Evolutionary conservation across 2,888 invertebrate genomes (phyloP).

Genomic region (Synergus japonicus): DNA sequence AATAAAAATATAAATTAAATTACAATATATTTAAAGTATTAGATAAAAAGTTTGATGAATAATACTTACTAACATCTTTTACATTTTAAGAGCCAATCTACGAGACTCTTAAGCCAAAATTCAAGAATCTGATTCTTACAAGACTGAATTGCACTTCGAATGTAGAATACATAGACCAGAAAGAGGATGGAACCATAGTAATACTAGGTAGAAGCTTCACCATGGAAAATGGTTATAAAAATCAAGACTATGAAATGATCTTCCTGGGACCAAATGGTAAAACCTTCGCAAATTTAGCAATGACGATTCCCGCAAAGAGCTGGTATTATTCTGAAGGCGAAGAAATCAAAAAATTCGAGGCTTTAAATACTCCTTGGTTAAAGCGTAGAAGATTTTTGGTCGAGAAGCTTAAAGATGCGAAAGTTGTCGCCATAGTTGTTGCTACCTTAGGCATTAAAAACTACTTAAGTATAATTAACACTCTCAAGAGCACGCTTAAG

Average conservation of each 20-base stretch:
- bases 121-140: constrained; percentile 50
- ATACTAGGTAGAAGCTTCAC: constrained; percentile 68
- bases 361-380: constrained; percentile 81
- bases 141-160: constrained; percentile 55
- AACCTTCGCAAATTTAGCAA: constrained; percentile 82
- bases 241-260: constrained; percentile 81
- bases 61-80: not conserved
- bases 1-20: constrained; percentile 38
- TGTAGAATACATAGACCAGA: constrained; percentile 51
- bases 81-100: constrained; percentile 48
- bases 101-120: constrained; percentile 43
- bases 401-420: constrained; percentile 95
- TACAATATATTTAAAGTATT: not conserved
- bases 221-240: constrained; percentile 61
- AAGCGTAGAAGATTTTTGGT: constrained; percentile 90
- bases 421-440: constrained; percentile 91
- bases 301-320: constrained; percentile 78
- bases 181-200: constrained; percentile 49
- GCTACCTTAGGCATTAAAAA: constrained; percentile 92
- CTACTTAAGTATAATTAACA: constrained; percentile 86
- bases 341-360: constrained; percentile 75
- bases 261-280: constrained; percentile 84
- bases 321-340: constrained; percentile 79
- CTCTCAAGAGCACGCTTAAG: constrained; percentile 80
- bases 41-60: not conserved